These are phyloP conservation scores for Embiotoca jacksoni DNA, from an alignment of 2,113 vertebrate species.

Conservation along the genomic window DNA sequence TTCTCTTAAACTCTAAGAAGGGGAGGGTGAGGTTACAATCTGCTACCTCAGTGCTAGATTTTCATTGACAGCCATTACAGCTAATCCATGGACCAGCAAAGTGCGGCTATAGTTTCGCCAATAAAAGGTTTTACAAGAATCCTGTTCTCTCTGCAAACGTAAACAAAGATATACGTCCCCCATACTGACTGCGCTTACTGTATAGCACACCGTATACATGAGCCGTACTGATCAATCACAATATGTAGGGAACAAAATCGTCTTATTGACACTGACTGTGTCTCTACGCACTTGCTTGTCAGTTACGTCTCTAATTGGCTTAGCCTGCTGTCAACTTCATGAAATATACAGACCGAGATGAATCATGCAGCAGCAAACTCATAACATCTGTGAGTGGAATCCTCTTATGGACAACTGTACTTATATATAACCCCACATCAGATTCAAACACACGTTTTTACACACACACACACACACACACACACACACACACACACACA, in stretches of 20 bases:
- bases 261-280: conserved; percentile 12
- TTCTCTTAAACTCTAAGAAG: too few species aligned
- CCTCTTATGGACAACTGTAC: too few species aligned
- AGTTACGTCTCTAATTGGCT: conserved; percentile 24
- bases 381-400: conserved; percentile 4
- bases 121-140: neutral
- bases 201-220: neutral
- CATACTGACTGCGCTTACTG: neutral
- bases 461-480: too few species aligned
- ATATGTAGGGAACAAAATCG: neutral
- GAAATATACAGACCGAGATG: conserved; percentile 20
- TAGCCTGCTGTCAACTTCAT: conserved; percentile 23
- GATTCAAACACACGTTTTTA: too few species aligned
- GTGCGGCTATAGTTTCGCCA: too few species aligned
- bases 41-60: too few species aligned
- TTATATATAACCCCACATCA: too few species aligned
- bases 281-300: conserved; percentile 7
- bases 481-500: too few species aligned
- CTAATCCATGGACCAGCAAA: neutral
- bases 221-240: neutral
- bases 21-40: too few species aligned
- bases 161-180: neutral
- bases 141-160: neutral
- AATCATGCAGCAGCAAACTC: conserved; percentile 37
- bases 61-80: neutral